A percentile compares a stretch with the other conserved stretches of the same genome.
phyloP scores from a whole-genome alignment of 2,888 invertebrate species.

The Sclerodermus sp. region DNA sequence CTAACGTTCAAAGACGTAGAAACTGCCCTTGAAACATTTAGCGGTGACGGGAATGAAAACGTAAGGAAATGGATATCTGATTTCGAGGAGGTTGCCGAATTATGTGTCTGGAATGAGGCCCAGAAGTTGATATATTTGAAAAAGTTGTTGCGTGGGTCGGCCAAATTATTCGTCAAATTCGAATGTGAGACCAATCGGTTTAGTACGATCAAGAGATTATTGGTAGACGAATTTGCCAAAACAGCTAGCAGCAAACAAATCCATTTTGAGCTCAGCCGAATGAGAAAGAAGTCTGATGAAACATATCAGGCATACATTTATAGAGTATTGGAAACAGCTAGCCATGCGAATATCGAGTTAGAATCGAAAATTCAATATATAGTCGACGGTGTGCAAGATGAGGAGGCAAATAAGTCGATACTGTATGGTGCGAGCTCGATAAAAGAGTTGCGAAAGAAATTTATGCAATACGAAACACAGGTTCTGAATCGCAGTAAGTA shows the following conservation, averaged over 20 bases:
- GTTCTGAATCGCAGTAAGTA: background rate
- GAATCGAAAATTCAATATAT: slow-evolving; percentile 18
- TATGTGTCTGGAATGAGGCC: background rate
- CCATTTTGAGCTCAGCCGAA: slow-evolving; percentile 1
- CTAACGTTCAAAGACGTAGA: background rate
- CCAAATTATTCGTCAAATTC: background rate
- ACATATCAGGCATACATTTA: slow-evolving; percentile 16
- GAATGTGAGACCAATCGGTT: background rate
- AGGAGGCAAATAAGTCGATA: slow-evolving; percentile 13
- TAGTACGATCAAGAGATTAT: background rate
- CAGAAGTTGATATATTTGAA: background rate
- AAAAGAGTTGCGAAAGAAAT: slow-evolving; percentile 12
- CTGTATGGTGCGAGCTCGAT: slow-evolving; percentile 15
- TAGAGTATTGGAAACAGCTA: slow-evolving; percentile 16
- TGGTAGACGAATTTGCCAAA: background rate
- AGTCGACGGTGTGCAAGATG: no score
- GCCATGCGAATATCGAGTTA: slow-evolving; percentile 14
- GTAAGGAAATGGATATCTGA: background rate
- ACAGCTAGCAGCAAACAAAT: slow-evolving; percentile 1
- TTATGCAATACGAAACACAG: slow-evolving; percentile 7
- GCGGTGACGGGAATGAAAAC: background rate
- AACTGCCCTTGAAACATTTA: background rate
- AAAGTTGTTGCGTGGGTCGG: background rate
- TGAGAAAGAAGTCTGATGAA: slow-evolving; percentile 4
- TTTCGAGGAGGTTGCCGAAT: background rate